A percentile compares a stretch with the other conserved stretches of the same genome.
These are phyloP conservation scores for Hemibagrus guttatus DNA, from an alignment of 2,797 vertebrate species.

Conservation along the genomic window DNA sequence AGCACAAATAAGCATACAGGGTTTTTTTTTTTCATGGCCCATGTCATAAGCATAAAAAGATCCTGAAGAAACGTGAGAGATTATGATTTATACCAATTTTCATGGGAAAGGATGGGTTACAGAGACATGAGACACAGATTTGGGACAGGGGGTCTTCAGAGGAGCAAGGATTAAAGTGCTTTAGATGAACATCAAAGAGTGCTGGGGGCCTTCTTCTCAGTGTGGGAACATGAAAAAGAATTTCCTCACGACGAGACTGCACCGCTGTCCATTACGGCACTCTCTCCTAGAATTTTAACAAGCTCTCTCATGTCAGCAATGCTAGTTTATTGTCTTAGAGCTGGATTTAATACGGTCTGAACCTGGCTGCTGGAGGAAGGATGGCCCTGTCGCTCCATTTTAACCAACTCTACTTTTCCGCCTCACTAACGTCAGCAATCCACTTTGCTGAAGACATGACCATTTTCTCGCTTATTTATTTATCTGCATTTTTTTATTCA, in stretches of 20 bases:
- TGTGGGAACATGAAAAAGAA: conserved; percentile 61
- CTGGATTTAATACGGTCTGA: conserved; percentile 47
- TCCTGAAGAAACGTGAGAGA: conserved; percentile 44
- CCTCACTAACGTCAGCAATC: conserved; percentile 11
- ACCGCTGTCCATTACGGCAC: conserved; percentile 49
- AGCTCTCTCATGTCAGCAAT: conserved; percentile 44
- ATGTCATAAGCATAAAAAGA: conserved; percentile 37
- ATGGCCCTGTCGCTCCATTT: conserved; percentile 30
- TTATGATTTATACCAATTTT: conserved; percentile 43
- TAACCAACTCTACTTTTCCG: conserved; percentile 36
- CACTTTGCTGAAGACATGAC: conserved; percentile 4
- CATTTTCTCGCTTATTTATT: neutral
- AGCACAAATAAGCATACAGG: neutral
- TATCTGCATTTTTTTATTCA: neutral
- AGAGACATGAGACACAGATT: conserved; percentile 45
- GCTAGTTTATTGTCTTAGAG: conserved; percentile 46
- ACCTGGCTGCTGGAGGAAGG: conserved; percentile 28
- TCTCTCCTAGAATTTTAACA: conserved; percentile 56
- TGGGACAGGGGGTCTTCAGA: conserved; percentile 44
- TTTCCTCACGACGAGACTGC: conserved; percentile 52
- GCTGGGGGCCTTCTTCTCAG: conserved; percentile 53
- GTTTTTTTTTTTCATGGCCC: conserved; percentile 8
- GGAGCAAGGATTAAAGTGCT: conserved; percentile 57
- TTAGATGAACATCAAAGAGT: conserved; percentile 57
- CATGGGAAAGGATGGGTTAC: conserved; percentile 41